Evolutionary conservation across 2,888 invertebrate species (phyloP), one percentile per base, ranked within the genome.

Genomic region (Apodemia mormo): DNA sequence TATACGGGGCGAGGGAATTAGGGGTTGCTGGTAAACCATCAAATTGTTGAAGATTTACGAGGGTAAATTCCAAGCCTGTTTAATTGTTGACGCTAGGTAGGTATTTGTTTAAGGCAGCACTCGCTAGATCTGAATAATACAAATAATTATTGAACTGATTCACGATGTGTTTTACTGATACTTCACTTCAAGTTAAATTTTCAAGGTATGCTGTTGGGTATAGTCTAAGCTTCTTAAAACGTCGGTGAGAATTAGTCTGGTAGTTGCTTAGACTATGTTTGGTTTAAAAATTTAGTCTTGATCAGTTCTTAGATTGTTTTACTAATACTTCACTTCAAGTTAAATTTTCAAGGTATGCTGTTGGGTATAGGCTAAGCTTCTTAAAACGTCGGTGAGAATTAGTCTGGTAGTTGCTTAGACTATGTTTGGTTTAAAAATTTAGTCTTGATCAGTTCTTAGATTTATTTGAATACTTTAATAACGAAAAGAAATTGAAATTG

Each of bases 41-140:
- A 79, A 80, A 79, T 81, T 80, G 80, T 81, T 78, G 77, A 77
- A 81, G 82, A 85, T 85, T 85, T 85, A 84, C 82, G 75, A 76
- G 71, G 74, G 74, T 75, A 73, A 76, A 77, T 76, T 81, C 76
- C 70, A 72, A 70, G 70, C 70, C 72, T 68, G 68, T 75, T 75
- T 75, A 75, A 75, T 74, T 75, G 75, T 75, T 72, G 73, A 73
- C 68, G 69, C 72, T 70, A 56, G 68, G 70, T 68, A 54, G 73
- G 71, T 75, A 72, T 74, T 75, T 74, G 72, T 75, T 74, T 70
- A 73, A 74, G 75, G 68, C 68, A 72, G 73, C 73, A 75, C 75
- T 74, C 74, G 70, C 72, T 70, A 56, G 56, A 43, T 54, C 69
- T 74, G 72, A 72, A 72, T 67, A 71, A 70, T 73, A 74, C 73